Evolutionary conservation across 2,888 invertebrate species (phyloP).

Genomic region (Syritta pipiens): DNA sequence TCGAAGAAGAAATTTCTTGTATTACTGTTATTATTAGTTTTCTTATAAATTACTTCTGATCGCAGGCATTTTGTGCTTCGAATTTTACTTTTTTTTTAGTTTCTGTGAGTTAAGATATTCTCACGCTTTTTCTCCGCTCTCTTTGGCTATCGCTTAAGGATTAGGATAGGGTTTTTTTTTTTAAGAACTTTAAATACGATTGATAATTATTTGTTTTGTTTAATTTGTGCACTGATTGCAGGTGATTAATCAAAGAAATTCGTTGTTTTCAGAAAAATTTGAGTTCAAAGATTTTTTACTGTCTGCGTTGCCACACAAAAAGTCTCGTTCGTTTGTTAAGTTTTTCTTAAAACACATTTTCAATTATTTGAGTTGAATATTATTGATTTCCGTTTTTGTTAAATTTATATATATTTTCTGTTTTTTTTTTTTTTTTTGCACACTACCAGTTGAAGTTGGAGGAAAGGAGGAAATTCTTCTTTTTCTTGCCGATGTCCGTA

Average conservation of each 20-base stretch:
- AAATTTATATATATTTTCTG: too few relatives aligned
- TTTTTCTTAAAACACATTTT: slow-evolving; percentile 63
- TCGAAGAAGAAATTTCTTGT: slow-evolving; percentile 66
- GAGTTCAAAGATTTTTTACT: slow-evolving; percentile 59
- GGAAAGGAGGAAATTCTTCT: too few relatives aligned
- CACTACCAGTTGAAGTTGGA: background rate
- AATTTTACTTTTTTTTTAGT: slow-evolving; percentile 2
- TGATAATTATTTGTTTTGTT: background rate
- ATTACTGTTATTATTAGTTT: slow-evolving; percentile 70
- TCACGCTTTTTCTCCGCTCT: too few relatives aligned
- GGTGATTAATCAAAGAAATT: slow-evolving; percentile 68
- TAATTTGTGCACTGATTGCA: background rate
- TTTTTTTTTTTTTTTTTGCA: too few relatives aligned
- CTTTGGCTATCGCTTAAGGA: slow-evolving; percentile 39
- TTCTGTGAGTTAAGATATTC: slow-evolving; percentile 31
- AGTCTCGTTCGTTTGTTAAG: slow-evolving; percentile 39
- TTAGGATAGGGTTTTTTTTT: background rate
- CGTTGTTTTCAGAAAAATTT: slow-evolving; percentile 62
- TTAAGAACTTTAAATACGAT: slow-evolving; percentile 2
- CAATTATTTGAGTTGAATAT: slow-evolving; percentile 55
- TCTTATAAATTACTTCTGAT: slow-evolving; percentile 43
- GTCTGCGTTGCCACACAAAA: slow-evolving; percentile 49
- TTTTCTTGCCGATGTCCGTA: background rate
- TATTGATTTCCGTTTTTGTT: slow-evolving; percentile 14
- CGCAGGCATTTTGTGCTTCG: slow-evolving; percentile 40